Evolutionary conservation across 2,888 invertebrate species (phyloP).

Genomic region (Lottia gigantea): DNA sequence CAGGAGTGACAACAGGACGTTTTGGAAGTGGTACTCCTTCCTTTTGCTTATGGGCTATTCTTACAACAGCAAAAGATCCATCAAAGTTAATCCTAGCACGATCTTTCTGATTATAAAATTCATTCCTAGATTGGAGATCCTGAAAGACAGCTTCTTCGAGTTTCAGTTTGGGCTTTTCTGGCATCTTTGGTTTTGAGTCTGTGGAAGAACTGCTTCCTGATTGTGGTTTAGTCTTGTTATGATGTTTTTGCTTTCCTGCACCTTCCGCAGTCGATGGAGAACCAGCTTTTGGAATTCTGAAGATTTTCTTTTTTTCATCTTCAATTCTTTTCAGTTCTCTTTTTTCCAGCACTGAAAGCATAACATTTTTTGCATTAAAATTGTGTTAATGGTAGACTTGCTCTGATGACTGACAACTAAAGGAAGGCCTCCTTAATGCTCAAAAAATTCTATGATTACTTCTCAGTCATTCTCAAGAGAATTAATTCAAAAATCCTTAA

Average conservation of each 20-base stretch:
- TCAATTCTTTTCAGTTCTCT: constrained; percentile 26
- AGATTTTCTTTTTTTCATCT: constrained; percentile 36
- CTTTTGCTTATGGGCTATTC: neutral
- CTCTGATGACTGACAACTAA: no score
- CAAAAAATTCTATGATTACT: no score
- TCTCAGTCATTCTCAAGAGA: no score
- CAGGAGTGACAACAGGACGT: neutral
- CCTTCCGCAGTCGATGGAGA: constrained; percentile 4
- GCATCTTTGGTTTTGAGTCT: neutral
- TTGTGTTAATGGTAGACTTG: no score
- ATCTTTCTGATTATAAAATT: neutral
- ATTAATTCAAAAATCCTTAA: no score
- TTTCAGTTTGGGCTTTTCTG: constrained; percentile 9
- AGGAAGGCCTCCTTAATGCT: no score
- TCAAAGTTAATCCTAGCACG: constrained; percentile 1
- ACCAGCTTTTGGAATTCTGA: constrained; percentile 16
- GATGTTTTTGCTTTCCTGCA: neutral
- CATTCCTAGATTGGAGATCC: constrained; percentile 14
- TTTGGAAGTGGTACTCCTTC: neutral
- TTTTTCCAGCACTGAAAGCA: neutral
- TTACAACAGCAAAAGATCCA: neutral
- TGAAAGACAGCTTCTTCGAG: constrained; percentile 14
- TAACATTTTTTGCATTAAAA: neutral
- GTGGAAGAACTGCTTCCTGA: neutral
- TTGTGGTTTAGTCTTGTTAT: neutral